These are phyloP conservation scores for Zhuqinia jingwanae DNA, from an alignment of 2,888 invertebrate genomes.

Conservation along the genomic window DNA sequence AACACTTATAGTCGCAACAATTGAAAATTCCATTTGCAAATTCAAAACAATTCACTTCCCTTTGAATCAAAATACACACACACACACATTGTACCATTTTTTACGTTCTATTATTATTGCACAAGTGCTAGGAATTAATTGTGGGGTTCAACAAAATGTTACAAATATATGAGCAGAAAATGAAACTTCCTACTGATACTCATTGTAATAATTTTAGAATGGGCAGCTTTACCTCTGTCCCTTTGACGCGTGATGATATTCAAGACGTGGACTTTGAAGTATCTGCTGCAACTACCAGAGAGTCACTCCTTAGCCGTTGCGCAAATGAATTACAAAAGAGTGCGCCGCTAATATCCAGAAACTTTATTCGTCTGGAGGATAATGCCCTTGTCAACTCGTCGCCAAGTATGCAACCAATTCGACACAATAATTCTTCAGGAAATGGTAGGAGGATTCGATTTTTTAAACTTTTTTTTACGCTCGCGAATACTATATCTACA, in stretches of 20 bases:
- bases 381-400: constrained; percentile 24
- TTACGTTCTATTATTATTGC: too few species aligned
- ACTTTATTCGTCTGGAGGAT: constrained; percentile 78
- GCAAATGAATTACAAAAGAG: constrained; percentile 82
- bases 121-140: too few species aligned
- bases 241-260: constrained; percentile 80
- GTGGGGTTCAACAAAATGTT: background rate
- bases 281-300: constrained; percentile 80
- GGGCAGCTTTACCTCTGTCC: constrained; percentile 88
- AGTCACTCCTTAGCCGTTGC: constrained; percentile 83
- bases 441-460: constrained; percentile 24
- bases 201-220: constrained; percentile 83
- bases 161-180: constrained; percentile 35
- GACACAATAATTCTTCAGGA: constrained; percentile 9
- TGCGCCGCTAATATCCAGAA: constrained; percentile 81
- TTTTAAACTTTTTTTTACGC: background rate
- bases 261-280: constrained; percentile 79
- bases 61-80: too few species aligned
- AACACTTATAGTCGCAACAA: too few species aligned
- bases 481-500: too few species aligned
- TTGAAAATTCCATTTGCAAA: too few species aligned
- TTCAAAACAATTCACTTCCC: too few species aligned
- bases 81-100: too few species aligned
- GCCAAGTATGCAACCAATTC: background rate
- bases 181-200: constrained; percentile 43